Evolutionary conservation across 2,113 vertebrate species (phyloP).

Genomic region (Crotalus viridis): DNA sequence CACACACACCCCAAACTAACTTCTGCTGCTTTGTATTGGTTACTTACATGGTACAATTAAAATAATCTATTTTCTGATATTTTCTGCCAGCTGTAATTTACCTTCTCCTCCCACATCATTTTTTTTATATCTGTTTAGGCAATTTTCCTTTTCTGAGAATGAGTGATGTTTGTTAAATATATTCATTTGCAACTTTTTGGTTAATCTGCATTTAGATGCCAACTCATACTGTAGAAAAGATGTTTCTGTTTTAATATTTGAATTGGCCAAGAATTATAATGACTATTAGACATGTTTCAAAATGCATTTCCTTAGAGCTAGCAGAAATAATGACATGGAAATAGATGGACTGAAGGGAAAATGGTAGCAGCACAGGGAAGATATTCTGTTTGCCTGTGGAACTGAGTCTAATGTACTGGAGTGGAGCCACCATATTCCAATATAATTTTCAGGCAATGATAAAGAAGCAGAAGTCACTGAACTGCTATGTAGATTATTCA

Average conservation of each 20-base stretch:
- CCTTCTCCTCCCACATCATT: neutral
- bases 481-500: neutral
- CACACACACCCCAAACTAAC: neutral
- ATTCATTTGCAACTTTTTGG: neutral
- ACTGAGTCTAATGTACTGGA: neutral
- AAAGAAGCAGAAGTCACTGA: neutral
- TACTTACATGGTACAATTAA: neutral
- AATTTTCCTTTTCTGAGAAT: neutral
- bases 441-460: neutral
- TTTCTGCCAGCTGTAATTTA: neutral
- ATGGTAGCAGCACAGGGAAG: neutral
- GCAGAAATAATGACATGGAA: neutral
- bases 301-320: neutral
- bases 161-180: neutral
- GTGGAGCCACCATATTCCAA: no score
- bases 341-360: neutral
- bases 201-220: neutral
- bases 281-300: neutral
- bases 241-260: neutral
- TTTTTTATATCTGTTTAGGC: neutral
- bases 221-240: neutral
- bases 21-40: neutral
- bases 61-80: neutral
- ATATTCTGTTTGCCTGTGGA: no score
- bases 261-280: neutral